A percentile compares a stretch with the other conserved stretches of the same genome.
These are phyloP conservation scores for Grapholita molesta DNA, from an alignment of 1,140 invertebrate species.

Conservation along the genomic window DNA sequence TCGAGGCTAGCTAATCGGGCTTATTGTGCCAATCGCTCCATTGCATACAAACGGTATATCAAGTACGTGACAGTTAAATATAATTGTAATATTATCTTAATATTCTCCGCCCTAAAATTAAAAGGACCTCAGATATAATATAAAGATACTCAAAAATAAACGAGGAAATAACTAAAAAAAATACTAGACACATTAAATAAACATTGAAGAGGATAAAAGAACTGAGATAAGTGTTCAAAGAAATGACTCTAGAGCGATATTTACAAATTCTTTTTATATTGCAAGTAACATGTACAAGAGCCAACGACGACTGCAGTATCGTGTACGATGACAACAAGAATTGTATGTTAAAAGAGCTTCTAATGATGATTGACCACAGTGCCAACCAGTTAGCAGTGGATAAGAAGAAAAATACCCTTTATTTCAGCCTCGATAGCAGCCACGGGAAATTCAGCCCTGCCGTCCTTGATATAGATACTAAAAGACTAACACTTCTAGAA, in stretches of 20 bases:
- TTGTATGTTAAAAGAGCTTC: conserved; percentile 51
- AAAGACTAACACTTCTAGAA: conserved; percentile 51
- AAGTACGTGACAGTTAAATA: too few relatives aligned
- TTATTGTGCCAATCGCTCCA: too few relatives aligned
- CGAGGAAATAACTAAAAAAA: neutral
- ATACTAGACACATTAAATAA: neutral
- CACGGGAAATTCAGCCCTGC: conserved; percentile 54
- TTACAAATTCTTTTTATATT: neutral
- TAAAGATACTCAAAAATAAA: too few relatives aligned
- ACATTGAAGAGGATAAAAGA: neutral
- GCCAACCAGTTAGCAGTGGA: conserved; percentile 60
- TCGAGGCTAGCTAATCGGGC: too few relatives aligned
- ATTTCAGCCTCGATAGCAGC: conserved; percentile 62
- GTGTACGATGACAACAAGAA: conserved; percentile 38
- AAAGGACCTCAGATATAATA: too few relatives aligned
- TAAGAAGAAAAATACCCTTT: conserved; percentile 48
- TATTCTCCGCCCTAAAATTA: too few relatives aligned
- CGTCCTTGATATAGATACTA: conserved; percentile 44
- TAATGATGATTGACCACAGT: conserved; percentile 48
- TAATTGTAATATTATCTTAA: too few relatives aligned
- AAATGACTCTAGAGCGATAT: neutral
- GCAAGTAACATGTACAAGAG: neutral
- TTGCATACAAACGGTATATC: too few relatives aligned
- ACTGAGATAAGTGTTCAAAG: neutral
- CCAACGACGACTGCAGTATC: conserved; percentile 34